Evolutionary conservation across 2,113 vertebrate species (phyloP).

Genomic region (Myiopsitta monachus): DNA sequence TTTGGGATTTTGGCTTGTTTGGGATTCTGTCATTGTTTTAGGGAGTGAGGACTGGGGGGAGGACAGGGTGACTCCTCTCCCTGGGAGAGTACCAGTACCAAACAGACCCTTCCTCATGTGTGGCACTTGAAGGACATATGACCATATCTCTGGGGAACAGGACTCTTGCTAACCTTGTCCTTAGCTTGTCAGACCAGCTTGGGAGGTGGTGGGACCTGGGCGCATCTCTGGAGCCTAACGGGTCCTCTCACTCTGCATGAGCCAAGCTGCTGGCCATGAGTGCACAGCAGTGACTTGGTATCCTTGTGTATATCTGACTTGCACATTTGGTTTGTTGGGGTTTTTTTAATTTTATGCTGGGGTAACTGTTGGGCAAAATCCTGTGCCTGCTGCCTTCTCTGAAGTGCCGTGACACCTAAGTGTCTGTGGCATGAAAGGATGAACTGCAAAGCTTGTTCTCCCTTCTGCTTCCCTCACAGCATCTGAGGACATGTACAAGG

Average conservation of each 20-base stretch:
- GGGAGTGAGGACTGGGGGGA: background rate
- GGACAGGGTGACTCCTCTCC: background rate
- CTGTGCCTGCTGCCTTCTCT: background rate
- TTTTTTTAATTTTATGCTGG: background rate
- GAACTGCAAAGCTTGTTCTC: background rate
- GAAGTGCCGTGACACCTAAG: background rate
- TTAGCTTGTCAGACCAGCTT: background rate
- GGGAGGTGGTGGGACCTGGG: background rate
- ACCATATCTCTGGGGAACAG: background rate
- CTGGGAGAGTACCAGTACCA: background rate
- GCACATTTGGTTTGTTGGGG: background rate
- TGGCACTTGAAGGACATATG: background rate
- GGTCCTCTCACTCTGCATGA: background rate
- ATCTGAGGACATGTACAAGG: background rate
- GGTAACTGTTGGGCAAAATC: background rate
- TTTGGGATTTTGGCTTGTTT: background rate
- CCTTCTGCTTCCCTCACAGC: background rate
- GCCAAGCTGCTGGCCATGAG: background rate
- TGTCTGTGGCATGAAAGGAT: background rate
- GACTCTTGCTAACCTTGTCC: background rate
- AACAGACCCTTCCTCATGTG: background rate
- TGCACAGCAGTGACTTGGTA: fast-evolving
- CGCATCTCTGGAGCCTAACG: background rate
- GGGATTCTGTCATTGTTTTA: background rate
- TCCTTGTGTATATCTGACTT: background rate